Conservation (phyloP, 2,797 vertebrate genomes). For the Pseudopleuronectes americanus region DNA sequence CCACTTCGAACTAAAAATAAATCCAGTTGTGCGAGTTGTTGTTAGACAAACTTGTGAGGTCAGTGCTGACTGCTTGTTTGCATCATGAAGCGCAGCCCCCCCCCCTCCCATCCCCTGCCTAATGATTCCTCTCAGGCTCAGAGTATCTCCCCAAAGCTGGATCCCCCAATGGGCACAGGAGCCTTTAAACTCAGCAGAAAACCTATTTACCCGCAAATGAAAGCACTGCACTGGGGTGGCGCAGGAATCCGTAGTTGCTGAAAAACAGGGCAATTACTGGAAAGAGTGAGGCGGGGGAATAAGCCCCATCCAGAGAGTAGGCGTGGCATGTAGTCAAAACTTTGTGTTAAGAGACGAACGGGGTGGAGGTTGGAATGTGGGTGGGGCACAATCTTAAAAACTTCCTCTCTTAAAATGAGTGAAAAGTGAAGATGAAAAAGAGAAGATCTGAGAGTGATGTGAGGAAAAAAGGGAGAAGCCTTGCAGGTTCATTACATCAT, state of each 20-base stretch:
- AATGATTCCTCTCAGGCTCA: slow-evolving; percentile 68
- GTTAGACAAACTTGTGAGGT: slow-evolving; percentile 54
- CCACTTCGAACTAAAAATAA: slow-evolving; percentile 22
- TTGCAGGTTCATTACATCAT: slow-evolving; percentile 80
- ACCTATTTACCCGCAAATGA: slow-evolving; percentile 79
- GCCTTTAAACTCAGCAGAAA: slow-evolving; percentile 81
- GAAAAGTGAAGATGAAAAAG: slow-evolving; percentile 49
- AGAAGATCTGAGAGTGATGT: slow-evolving; percentile 34
- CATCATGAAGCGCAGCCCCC: slow-evolving; percentile 46
- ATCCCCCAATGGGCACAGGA: slow-evolving; percentile 55
- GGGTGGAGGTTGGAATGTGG: slow-evolving; percentile 3
- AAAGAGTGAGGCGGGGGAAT: slow-evolving; percentile 72
- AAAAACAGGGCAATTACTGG: slow-evolving; percentile 79
- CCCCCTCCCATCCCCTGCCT: slow-evolving; percentile 26
- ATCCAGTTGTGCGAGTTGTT: slow-evolving; percentile 16
- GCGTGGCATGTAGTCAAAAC: slow-evolving; percentile 59
- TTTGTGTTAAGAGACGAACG: slow-evolving; percentile 45
- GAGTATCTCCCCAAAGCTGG: slow-evolving; percentile 60
- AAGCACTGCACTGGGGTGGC: slow-evolving; percentile 61
- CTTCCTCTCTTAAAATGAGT: slow-evolving; percentile 52
- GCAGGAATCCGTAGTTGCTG: slow-evolving; percentile 55
- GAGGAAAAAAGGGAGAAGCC: slow-evolving; percentile 35
- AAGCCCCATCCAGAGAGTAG: slow-evolving; percentile 65
- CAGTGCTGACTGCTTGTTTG: slow-evolving; percentile 60
- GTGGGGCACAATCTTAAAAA: slow-evolving; percentile 34